Evolutionary conservation across 1,140 invertebrate genomes (phyloP).

Genomic region (Trichonephila clavata): DNA sequence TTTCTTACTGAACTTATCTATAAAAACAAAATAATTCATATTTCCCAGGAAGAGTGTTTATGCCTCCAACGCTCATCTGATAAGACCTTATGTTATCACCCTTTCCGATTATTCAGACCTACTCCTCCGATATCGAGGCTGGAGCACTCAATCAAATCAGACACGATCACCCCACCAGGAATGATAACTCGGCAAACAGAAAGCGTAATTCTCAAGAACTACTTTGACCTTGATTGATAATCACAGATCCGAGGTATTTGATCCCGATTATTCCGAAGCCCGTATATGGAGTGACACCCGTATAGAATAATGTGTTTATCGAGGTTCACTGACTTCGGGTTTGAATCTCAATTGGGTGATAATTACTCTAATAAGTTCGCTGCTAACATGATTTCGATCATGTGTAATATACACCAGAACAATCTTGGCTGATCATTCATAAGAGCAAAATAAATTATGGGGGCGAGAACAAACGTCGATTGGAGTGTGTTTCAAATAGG

Average conservation of each 20-base stretch:
- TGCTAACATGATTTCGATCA: neutral
- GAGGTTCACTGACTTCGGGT: neutral
- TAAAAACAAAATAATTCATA: neutral
- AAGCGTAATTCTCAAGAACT: slow-evolving; percentile 22
- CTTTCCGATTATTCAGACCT: neutral
- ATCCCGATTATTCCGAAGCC: neutral
- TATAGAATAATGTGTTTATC: neutral
- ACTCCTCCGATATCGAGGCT: neutral
- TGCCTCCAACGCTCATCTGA: neutral
- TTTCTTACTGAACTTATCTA: neutral
- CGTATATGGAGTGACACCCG: slow-evolving; percentile 21
- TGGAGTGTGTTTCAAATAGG: too few species aligned
- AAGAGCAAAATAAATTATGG: too few species aligned
- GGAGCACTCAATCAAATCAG: slow-evolving; percentile 6
- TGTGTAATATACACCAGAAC: neutral
- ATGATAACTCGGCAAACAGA: slow-evolving; percentile 8
- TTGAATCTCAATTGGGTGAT: neutral
- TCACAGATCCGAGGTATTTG: slow-evolving; percentile 12
- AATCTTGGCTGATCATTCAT: neutral
- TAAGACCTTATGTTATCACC: slow-evolving; percentile 1
- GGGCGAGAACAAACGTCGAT: too few species aligned
- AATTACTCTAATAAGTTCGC: neutral
- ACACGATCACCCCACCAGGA: neutral
- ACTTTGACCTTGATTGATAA: slow-evolving; percentile 17
- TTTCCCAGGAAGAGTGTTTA: slow-evolving; percentile 10